Base-by-base conservation (phyloP, 2,113 vertebrate genomes). In the Neogale vison region DNA sequence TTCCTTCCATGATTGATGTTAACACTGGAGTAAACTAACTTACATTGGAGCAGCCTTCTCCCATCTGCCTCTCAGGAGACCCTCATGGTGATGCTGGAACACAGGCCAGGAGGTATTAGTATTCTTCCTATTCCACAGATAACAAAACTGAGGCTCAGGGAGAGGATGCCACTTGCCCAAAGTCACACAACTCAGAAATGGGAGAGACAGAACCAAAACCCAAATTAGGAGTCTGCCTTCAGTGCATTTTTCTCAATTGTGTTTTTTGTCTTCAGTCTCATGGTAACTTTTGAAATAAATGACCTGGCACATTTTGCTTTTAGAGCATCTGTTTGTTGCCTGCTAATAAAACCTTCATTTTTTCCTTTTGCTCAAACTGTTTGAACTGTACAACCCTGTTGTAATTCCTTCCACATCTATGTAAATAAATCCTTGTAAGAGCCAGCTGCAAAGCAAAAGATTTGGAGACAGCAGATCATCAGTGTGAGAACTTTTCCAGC, bases 1-100 rank as follows among this genome's bases (percentile, higher is more conserved):
- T 67, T 31, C 34, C 47, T 71, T 4, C 14, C 59, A 24, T 34
- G 71, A 24, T 8, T 36, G 61, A 2, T 17, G 52, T 82, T 29
- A 65, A 52, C 72, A 29, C 13, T 52, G 45, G 63, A 42, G 39
- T 59, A 10, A 31, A 9, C 17, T 52, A 69, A 79, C 4, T 20
- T 7, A 34, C 3, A 21, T 24, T 14, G 0, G 0, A 0, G 4
- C 17, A 10, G 7, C 6, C 59, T 31, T 11, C 18, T 36, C 36
- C 39, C 36, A 57, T 10, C 83, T 4, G 17, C 55, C 31, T 69
- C 88, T 55, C 34, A n/a, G 10, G 29, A 23, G 55, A 65, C 39
- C 21, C 55, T 87, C 63, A 15, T 6, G 7, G 63, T 3, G 10
- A 74, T 42, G 24, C 31, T 47, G 71, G 45, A 83, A 21, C 24